Percentiles rank a stretch among this genome's conserved stretches.
Conservation (phyloP, 2,888 invertebrate species). For the Monopis laevigella region DNA sequence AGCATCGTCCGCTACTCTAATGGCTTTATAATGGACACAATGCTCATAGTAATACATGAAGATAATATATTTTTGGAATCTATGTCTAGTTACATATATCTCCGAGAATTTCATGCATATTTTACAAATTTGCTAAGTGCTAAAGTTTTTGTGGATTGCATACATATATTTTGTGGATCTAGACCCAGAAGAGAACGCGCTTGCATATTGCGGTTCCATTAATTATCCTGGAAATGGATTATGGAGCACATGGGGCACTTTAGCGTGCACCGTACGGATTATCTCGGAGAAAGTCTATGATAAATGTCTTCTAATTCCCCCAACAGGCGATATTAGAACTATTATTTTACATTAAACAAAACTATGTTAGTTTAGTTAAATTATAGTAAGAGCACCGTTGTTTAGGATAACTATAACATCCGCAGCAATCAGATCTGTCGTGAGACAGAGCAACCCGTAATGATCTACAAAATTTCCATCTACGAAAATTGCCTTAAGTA, state of each 20-base stretch:
- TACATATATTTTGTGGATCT: no score
- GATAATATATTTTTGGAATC: constrained; percentile 61
- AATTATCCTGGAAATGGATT: constrained; percentile 2
- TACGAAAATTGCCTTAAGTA: background rate
- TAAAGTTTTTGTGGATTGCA: no score
- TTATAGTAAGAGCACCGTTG: no score
- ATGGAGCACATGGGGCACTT: constrained; percentile 5
- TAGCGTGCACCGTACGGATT: background rate
- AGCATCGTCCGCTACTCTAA: constrained; percentile 64
- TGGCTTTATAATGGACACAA: constrained; percentile 64
- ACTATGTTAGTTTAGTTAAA: background rate
- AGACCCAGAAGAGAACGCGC: no score
- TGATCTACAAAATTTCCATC: constrained; percentile 5
- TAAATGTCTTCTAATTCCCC: background rate
- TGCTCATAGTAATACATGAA: constrained; percentile 49
- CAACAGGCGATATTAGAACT: background rate
- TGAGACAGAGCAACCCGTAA: constrained; percentile 4
- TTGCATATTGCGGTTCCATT: constrained; percentile 3
- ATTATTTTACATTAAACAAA: background rate
- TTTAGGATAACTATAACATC: constrained; percentile 4
- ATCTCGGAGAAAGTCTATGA: background rate
- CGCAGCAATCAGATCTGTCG: background rate
- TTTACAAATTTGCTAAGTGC: no score
- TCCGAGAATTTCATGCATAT: background rate
- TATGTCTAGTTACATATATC: constrained; percentile 42